A percentile compares a stretch with the other conserved stretches of the same genome.
Evolutionary conservation across 2,113 vertebrate species (phyloP).

Genomic region (Carassius carassius): DNA sequence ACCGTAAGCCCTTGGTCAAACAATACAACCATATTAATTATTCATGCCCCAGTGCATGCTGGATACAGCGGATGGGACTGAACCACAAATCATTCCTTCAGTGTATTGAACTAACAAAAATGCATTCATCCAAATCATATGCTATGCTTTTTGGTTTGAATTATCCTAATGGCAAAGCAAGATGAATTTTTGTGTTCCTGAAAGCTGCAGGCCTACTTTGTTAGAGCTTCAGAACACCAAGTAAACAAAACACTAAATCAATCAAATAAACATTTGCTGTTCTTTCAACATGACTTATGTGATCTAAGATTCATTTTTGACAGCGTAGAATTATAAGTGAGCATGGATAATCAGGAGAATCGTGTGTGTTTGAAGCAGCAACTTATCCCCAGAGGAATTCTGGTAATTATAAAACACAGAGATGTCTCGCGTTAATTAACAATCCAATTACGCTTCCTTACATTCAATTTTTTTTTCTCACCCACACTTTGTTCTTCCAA

Average conservation of each 20-base stretch:
- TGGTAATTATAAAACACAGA: slow-evolving; percentile 47
- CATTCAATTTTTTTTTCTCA: slow-evolving; percentile 25
- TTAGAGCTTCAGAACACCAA: background rate
- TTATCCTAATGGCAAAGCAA: background rate
- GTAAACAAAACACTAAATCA: background rate
- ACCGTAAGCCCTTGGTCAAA: slow-evolving; percentile 18
- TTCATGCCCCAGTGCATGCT: background rate
- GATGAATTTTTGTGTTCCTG: background rate
- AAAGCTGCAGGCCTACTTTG: background rate
- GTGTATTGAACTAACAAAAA: slow-evolving; percentile 18
- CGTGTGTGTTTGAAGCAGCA: background rate
- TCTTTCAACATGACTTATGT: background rate
- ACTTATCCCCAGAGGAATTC: slow-evolving; percentile 23
- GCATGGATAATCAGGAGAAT: background rate
- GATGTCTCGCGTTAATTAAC: slow-evolving; percentile 47
- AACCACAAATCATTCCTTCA: background rate
- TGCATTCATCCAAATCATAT: background rate
- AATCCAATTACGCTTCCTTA: slow-evolving; percentile 48
- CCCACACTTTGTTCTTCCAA: slow-evolving; percentile 21
- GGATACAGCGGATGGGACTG: background rate
- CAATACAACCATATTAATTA: background rate
- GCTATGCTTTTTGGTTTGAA: background rate
- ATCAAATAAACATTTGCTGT: background rate
- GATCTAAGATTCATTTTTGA: background rate
- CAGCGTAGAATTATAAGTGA: background rate